A percentile compares a stretch with the other conserved stretches of the same genome.
These are phyloP conservation scores for Resseliella maxima DNA, from an alignment of 2,888 invertebrate genomes.

Conservation along the genomic window DNA sequence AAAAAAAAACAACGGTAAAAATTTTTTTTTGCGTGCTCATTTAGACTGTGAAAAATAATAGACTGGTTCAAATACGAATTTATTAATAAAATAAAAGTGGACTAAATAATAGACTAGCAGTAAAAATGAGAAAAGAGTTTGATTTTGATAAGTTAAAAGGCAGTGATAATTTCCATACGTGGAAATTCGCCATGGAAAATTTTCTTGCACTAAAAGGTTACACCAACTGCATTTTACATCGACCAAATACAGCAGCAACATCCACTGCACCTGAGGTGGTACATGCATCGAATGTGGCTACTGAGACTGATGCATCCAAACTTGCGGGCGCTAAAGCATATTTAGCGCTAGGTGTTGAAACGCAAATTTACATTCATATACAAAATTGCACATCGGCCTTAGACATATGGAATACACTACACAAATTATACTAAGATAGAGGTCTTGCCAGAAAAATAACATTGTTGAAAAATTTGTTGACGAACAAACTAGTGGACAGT, in stretches of 20 bases:
- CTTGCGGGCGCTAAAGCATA: not conserved
- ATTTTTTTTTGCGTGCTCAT: too few species aligned
- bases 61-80: too few species aligned
- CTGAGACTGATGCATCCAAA: not conserved
- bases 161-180: constrained; percentile 3
- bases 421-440: not conserved
- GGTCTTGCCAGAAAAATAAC: not conserved
- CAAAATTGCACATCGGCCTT: not conserved
- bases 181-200: constrained; percentile 8
- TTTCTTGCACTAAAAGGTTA: not conserved
- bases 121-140: constrained; percentile 23
- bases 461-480: not conserved
- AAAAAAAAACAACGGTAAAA: too few species aligned
- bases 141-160: constrained; percentile 27
- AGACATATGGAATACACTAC: not conserved
- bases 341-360: not conserved
- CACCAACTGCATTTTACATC: not conserved
- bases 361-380: not conserved
- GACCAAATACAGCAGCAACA: not conserved
- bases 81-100: not conserved
- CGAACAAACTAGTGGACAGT: not conserved
- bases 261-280: not conserved
- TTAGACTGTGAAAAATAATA: too few species aligned
- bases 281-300: not conserved
- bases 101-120: not conserved